These are phyloP conservation scores for Remorina albescens DNA, from an alignment of 2,797 vertebrate species.

Conservation along the genomic window DNA sequence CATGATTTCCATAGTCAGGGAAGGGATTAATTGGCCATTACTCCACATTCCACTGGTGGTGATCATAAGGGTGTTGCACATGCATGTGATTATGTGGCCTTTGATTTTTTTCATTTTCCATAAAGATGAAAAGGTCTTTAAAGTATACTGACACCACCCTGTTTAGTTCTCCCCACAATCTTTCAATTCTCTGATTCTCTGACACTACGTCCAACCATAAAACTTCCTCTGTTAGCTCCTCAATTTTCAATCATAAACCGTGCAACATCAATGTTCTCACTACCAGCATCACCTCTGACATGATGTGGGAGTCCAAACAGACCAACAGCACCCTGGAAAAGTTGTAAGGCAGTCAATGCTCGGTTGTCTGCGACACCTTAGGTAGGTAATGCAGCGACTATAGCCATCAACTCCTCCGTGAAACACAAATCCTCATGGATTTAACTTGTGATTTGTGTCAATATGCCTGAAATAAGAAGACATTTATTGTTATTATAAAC, in stretches of 20 bases:
- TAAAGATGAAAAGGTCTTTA: conserved; percentile 17
- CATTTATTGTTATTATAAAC: not conserved
- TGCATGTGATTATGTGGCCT: not conserved
- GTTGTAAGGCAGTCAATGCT: conserved; percentile 7
- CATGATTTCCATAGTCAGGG: conserved; percentile 7
- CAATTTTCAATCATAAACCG: conserved; percentile 7
- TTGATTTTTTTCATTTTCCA: not conserved
- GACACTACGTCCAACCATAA: conserved; percentile 9
- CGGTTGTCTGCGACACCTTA: conserved; percentile 3
- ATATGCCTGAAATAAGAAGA: conserved; percentile 17
- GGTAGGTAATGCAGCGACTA: conserved; percentile 17
- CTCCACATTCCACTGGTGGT: conserved; percentile 1
- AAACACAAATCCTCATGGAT: conserved; percentile 26
- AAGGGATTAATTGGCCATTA: conserved; percentile 7
- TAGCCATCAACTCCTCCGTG: too few species aligned
- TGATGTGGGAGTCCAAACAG: conserved; percentile 15
- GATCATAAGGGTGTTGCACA: not conserved
- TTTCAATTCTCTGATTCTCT: conserved; percentile 24
- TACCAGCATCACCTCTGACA: conserved; percentile 14
- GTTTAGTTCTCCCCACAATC: conserved; percentile 14
- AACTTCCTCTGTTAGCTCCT: not conserved
- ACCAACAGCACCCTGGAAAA: conserved; percentile 10
- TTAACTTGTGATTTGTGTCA: conserved; percentile 18
- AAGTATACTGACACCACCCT: conserved; percentile 10
- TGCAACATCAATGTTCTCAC: conserved; percentile 21